A percentile compares a stretch with the other conserved stretches of the same genome.
Evolutionary conservation across 2,888 invertebrate species (phyloP).

Genomic region (Rotaria sp.): DNA sequence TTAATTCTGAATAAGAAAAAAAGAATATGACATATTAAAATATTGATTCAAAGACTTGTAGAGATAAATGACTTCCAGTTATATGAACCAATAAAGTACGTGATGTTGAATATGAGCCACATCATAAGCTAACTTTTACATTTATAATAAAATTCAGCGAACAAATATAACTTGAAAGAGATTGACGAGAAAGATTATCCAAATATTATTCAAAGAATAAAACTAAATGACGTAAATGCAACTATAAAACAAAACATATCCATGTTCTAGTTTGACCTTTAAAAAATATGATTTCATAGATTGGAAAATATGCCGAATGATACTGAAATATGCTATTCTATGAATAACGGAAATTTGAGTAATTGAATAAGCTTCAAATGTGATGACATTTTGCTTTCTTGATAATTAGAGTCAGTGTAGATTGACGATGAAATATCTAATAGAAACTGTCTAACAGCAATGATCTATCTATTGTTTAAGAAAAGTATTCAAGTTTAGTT

Average conservation of each 20-base stretch:
- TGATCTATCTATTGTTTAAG: background rate
- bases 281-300: background rate
- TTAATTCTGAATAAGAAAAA: background rate
- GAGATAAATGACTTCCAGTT: background rate
- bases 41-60: background rate
- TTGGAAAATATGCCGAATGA: background rate
- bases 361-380: background rate
- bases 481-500: background rate
- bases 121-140: too few species aligned
- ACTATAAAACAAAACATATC: too few species aligned
- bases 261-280: background rate
- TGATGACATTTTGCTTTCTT: background rate
- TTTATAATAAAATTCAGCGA: too few species aligned
- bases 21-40: background rate
- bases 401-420: background rate
- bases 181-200: too few species aligned
- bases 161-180: too few species aligned
- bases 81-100: background rate
- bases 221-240: too few species aligned
- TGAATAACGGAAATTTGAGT: background rate
- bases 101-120: background rate
- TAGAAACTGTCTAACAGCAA: background rate
- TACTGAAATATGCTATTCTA: background rate
- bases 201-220: too few species aligned
- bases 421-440: background rate